Base-by-base conservation (phyloP, 2,113 vertebrate genomes). In the Phylloscopus trochiloides region DNA sequence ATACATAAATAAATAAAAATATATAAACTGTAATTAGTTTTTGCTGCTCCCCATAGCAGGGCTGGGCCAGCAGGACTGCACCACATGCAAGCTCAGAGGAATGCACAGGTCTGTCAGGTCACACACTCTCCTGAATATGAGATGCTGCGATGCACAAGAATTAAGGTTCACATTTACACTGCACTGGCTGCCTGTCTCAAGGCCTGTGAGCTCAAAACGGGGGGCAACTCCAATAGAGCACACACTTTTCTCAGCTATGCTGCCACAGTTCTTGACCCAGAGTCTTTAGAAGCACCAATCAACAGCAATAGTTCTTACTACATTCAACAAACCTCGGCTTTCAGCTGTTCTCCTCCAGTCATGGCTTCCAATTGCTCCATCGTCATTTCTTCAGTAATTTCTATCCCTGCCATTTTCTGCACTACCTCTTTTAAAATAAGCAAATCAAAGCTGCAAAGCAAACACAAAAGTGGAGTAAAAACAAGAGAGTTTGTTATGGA, bases 341-440 rank as follows among this genome's bases (percentile, higher is more conserved):
- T 99, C 51, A 99, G 98, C 80, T 99, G 99, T 55, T 99, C 99
- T 92, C 99, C 99, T 88, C 99, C 99, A 26, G 99, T 99, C 99
- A 99, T 99, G 92, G 99, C 99, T 96, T 99, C 99, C 65, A 99
- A 95, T 68, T 99, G 99, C 84, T 99, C 99, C 88, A 98, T 98
- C 17, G 99, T 99, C 98, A 99, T 99, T 97, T 99, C 99, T 83
- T 99, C 99, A 29, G 99, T 99, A 96, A 99, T 99, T 98, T 99
- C 99, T 80, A 99, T 99, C 67, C 99, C 99, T 12, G 99, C 99
- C 99, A 99, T 99, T 98, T 99, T 99, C 97, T 99, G 99, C 72
- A 99, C 99, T 54, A 99, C 99, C 94, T 99, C 99, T 98, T 99
- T 99, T 88, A 99, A 98, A 98, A 99, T 99, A 89, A 99, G 97